These are phyloP conservation scores for Drosophila saltans DNA, from an alignment of 1,140 invertebrate genomes.

Conservation along the genomic window DNA sequence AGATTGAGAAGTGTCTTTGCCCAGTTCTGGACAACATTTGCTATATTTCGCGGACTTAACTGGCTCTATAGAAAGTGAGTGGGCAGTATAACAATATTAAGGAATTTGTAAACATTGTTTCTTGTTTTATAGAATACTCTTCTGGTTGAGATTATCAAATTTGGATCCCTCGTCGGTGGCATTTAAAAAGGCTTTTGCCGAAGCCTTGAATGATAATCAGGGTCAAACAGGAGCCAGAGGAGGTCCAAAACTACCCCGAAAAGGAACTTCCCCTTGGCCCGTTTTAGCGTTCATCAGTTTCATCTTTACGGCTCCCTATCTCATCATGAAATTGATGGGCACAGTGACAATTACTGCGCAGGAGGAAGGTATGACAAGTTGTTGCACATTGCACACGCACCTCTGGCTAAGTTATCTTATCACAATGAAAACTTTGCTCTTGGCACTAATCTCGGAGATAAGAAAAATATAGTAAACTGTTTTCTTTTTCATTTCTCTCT, in stretches of 20 bases:
- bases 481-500: slow-evolving; percentile 16
- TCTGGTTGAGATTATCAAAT: slow-evolving; percentile 74
- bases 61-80: slow-evolving; percentile 90
- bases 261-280: slow-evolving; percentile 86
- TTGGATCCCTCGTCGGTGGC: slow-evolving; percentile 83
- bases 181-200: slow-evolving; percentile 86
- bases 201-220: slow-evolving; percentile 82
- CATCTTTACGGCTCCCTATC: slow-evolving; percentile 94
- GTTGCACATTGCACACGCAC: slow-evolving; percentile 52
- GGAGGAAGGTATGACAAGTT: slow-evolving; percentile 83
- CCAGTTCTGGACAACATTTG: slow-evolving; percentile 93
- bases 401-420: slow-evolving; percentile 70
- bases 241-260: slow-evolving; percentile 49
- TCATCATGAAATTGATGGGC: slow-evolving; percentile 93
- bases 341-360: slow-evolving; percentile 85
- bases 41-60: slow-evolving; percentile 90
- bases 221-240: slow-evolving; percentile 37
- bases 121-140: slow-evolving; percentile 59
- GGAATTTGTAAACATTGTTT: background rate
- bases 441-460: slow-evolving; percentile 42
- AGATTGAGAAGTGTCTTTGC: slow-evolving; percentile 91
- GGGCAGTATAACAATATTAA: background rate
- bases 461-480: slow-evolving; percentile 39
- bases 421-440: slow-evolving; percentile 60
- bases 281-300: slow-evolving; percentile 93